A percentile compares a stretch with the other conserved stretches of the same genome.
These are phyloP conservation scores for Callaeas wilsoni DNA, from an alignment of 2,113 vertebrate genomes.

Conservation along the genomic window DNA sequence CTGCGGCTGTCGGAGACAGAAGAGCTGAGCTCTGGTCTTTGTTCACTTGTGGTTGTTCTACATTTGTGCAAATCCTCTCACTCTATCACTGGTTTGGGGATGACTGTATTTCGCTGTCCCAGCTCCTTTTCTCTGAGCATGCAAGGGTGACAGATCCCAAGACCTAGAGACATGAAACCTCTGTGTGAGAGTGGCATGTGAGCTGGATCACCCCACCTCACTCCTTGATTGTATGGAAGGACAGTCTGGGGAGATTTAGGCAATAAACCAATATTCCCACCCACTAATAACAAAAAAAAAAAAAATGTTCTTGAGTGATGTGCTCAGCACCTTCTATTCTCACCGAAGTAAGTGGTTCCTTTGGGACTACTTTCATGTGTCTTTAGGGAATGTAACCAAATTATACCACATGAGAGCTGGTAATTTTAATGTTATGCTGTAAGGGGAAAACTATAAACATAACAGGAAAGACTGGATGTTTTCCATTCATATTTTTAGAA, in stretches of 20 bases:
- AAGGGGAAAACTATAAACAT: slow-evolving; percentile 43
- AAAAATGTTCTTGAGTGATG: background rate
- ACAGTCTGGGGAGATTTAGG: background rate
- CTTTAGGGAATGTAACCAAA: slow-evolving; percentile 55
- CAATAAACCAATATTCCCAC: background rate
- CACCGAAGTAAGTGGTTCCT: background rate
- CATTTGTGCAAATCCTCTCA: background rate
- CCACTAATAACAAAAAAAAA: background rate
- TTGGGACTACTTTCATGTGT: slow-evolving; percentile 34
- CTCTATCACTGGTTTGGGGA: background rate
- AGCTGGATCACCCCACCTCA: background rate
- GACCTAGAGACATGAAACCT: background rate
- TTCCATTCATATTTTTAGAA: slow-evolving; percentile 56
- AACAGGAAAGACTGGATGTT: slow-evolving; percentile 60
- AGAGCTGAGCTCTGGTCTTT: background rate
- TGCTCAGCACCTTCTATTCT: slow-evolving; percentile 34
- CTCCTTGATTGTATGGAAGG: background rate
- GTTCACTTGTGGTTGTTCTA: background rate
- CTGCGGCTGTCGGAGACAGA: fast-evolving
- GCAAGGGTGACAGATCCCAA: background rate
- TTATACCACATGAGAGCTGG: slow-evolving; percentile 45
- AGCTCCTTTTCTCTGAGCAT: background rate
- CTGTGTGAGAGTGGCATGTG: too few relatives aligned
- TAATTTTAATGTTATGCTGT: slow-evolving; percentile 35
- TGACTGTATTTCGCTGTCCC: background rate